A percentile compares a stretch with the other conserved stretches of the same genome.
Conservation (phyloP, 2,113 vertebrate species). For the Alouatta palliata region DNA sequence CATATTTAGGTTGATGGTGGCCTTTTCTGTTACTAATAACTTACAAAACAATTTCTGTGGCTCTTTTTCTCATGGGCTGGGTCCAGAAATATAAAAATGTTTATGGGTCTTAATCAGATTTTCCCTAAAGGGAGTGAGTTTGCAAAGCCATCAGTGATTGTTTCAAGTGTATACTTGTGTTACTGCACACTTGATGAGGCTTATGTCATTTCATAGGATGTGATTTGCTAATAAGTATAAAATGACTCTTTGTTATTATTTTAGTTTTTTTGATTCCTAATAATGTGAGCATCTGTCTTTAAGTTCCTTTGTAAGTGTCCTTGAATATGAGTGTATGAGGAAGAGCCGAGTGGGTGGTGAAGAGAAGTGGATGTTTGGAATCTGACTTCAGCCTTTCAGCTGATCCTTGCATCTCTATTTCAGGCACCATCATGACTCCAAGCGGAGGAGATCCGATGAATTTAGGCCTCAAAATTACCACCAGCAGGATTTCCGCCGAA, state of each 20-base stretch:
- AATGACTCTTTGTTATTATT: background rate
- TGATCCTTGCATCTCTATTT: background rate
- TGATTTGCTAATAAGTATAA: background rate
- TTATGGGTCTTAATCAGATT: background rate
- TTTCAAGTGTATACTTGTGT: background rate
- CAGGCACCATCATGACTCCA: conserved; percentile 94
- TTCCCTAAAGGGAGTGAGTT: background rate
- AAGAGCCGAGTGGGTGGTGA: background rate
- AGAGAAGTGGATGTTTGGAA: background rate
- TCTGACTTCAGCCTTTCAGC: background rate
- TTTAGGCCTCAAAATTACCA: conserved; percentile 95
- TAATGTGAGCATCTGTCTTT: background rate
- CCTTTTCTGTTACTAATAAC: conserved; percentile 9
- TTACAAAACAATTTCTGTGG: background rate
- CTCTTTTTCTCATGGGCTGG: background rate
- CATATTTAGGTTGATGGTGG: background rate
- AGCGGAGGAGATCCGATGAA: conserved; percentile 93
- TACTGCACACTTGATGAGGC: background rate
- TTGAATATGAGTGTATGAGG: background rate
- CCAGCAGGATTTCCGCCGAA: conserved; percentile 93
- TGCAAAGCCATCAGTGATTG: background rate
- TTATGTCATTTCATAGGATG: background rate
- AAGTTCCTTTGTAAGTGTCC: background rate
- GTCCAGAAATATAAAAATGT: background rate
- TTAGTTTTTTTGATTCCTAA: background rate